phyloP scores from a whole-genome alignment of 2,888 invertebrate genomes.

The Brachypalpus laphriformis region DNA sequence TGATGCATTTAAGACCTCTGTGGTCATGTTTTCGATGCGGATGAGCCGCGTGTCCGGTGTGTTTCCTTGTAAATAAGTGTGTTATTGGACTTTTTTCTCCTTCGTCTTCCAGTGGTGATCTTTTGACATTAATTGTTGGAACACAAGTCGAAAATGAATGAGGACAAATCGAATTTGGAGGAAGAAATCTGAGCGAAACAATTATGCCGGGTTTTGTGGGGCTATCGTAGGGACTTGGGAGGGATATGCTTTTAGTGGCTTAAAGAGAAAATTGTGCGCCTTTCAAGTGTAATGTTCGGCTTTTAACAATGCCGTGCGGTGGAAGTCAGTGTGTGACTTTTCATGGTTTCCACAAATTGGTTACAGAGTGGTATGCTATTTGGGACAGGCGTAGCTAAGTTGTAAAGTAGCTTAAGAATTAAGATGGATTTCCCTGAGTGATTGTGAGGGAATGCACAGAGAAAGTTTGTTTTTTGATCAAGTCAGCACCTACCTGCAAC shows the following conservation, averaged over 20 bases:
- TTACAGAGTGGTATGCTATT: not conserved
- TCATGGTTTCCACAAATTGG: not conserved
- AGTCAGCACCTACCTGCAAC: too few relatives aligned
- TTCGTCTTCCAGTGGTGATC: conserved; percentile 53
- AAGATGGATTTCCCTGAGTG: too few relatives aligned
- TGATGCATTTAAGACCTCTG: conserved; percentile 64
- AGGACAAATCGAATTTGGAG: conserved; percentile 66
- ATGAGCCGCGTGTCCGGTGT: conserved; percentile 16
- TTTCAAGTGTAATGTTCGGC: conserved; percentile 24
- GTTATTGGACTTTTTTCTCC: conserved; percentile 38
- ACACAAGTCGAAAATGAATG: conserved; percentile 63
- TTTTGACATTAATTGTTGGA: conserved; percentile 72
- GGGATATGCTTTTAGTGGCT: conserved; percentile 12
- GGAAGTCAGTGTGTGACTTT: not conserved
- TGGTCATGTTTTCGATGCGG: conserved; percentile 44
- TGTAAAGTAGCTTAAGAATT: not conserved
- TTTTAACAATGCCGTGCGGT: conserved; percentile 9
- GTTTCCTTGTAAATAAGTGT: conserved; percentile 48
- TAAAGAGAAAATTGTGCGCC: conserved; percentile 23
- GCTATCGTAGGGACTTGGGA: not conserved
- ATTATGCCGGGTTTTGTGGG: not conserved
- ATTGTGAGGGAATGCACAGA: too few relatives aligned
- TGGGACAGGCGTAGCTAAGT: not conserved
- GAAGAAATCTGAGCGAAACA: conserved; percentile 43
- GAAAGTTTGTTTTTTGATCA: too few relatives aligned